phyloP scores from a whole-genome alignment of 1,140 invertebrate genomes.

The Zaprionus tsacasi region DNA sequence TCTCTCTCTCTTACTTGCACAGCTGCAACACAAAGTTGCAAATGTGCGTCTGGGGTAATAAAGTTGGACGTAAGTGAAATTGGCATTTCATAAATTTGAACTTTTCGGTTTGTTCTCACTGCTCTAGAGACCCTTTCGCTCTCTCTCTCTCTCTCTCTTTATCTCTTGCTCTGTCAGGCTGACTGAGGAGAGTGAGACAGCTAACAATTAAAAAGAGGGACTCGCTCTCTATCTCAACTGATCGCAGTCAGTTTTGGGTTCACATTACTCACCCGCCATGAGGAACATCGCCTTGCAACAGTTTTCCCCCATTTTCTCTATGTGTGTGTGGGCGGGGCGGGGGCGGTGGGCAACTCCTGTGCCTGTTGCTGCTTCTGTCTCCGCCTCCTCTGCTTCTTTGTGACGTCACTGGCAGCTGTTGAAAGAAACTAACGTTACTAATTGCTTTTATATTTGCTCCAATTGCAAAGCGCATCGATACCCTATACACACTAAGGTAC shows the following conservation, averaged over 20 bases:
- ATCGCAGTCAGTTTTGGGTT: background rate
- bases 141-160: background rate
- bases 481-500: background rate
- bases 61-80: conserved; percentile 84
- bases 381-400: background rate
- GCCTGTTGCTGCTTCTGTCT: background rate
- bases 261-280: conserved; percentile 61
- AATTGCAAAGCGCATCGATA: background rate
- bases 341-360: background rate
- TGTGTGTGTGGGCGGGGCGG: background rate
- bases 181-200: conserved; percentile 18
- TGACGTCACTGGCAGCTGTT: background rate
- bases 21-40: conserved; percentile 81
- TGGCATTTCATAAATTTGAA: conserved; percentile 81
- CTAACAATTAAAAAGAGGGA: conserved; percentile 49
- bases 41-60: conserved; percentile 84
- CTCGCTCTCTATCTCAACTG: background rate
- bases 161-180: background rate
- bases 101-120: conserved; percentile 45
- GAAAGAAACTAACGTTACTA: background rate
- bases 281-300: conserved; percentile 24
- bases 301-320: conserved; percentile 48
- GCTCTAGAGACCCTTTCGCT: background rate
- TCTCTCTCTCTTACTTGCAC: conserved; percentile 14
- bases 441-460: conserved; percentile 1